Percentiles rank a stretch among this genome's conserved stretches.
Conservation (phyloP, 2,888 invertebrate genomes). For the Acronicta psi region DNA sequence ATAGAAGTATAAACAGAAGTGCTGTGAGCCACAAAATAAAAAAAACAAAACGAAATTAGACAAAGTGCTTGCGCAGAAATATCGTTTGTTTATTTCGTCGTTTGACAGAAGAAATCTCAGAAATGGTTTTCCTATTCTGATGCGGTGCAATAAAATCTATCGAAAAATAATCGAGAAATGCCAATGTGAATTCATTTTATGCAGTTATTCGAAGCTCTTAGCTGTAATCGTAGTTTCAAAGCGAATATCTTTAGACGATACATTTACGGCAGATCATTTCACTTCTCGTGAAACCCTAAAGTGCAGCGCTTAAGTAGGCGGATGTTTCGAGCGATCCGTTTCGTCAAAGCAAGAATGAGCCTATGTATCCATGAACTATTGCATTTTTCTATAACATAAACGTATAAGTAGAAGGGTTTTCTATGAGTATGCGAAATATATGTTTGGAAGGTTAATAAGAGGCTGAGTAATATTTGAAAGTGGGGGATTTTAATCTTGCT, state of each 20-base stretch:
- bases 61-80: not conserved
- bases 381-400: not conserved
- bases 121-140: slow-evolving; percentile 41
- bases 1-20: not conserved
- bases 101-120: slow-evolving; percentile 12
- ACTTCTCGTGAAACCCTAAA: slow-evolving; percentile 72
- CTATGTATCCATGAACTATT: not conserved
- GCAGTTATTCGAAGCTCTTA: slow-evolving; percentile 68
- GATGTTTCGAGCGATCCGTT: slow-evolving; percentile 26
- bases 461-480: too few relatives aligned
- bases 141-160: slow-evolving; percentile 47
- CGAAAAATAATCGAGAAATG: slow-evolving; percentile 62
- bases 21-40: not conserved
- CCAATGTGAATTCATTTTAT: slow-evolving; percentile 67
- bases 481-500: too few relatives aligned
- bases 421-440: too few relatives aligned
- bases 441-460: too few relatives aligned
- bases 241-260: slow-evolving; percentile 77
- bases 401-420: not conserved
- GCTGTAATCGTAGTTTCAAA: slow-evolving; percentile 72
- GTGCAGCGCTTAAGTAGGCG: slow-evolving; percentile 63
- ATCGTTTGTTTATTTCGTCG: not conserved
- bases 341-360: slow-evolving; percentile 8
- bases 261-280: slow-evolving; percentile 80
- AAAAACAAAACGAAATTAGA: not conserved